A percentile compares a stretch with the other conserved stretches of the same genome.
Evolutionary conservation across 2,797 vertebrate species (phyloP).

Genomic region (Siniperca obscura): DNA sequence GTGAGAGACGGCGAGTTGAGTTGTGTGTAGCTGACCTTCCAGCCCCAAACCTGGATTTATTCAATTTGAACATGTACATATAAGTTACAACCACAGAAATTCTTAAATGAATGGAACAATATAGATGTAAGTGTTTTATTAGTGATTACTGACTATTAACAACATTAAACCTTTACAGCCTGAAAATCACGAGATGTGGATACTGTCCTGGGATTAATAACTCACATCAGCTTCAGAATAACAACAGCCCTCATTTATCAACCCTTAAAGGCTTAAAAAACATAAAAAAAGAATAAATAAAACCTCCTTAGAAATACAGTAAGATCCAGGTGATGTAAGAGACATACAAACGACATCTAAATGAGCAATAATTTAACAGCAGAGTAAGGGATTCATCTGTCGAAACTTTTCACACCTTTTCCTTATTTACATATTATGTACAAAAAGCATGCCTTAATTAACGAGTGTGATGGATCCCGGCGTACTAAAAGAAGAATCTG

Average conservation of each 20-base stretch:
- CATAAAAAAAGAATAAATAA: slow-evolving; percentile 43
- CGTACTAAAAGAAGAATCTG: neutral
- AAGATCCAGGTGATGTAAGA: slow-evolving; percentile 42
- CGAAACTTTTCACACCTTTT: slow-evolving; percentile 1
- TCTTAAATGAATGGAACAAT: slow-evolving; percentile 43
- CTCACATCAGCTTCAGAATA: slow-evolving; percentile 19
- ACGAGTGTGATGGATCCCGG: neutral
- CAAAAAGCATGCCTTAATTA: slow-evolving; percentile 33
- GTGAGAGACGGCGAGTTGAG: slow-evolving; percentile 2
- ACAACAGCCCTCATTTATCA: slow-evolving; percentile 21
- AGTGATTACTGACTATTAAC: slow-evolving; percentile 38
- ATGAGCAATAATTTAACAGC: slow-evolving; percentile 32
- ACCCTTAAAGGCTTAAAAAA: neutral
- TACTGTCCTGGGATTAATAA: slow-evolving; percentile 15
- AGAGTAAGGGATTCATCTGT: slow-evolving; percentile 16
- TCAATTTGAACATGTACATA: slow-evolving; percentile 51
- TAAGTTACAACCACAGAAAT: slow-evolving; percentile 47
- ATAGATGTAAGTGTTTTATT: slow-evolving; percentile 27
- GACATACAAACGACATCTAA: slow-evolving; percentile 42
- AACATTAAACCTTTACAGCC: slow-evolving; percentile 42
- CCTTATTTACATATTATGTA: slow-evolving; percentile 50
- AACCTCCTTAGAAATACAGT: slow-evolving; percentile 41
- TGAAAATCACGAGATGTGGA: slow-evolving; percentile 17
- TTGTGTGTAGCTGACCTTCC: slow-evolving; percentile 17
- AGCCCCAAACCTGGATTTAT: slow-evolving; percentile 59